A percentile compares a stretch with the other conserved stretches of the same genome.
phyloP scores from a whole-genome alignment of 2,113 vertebrate genomes.

The Benitochromis conjunctus region DNA sequence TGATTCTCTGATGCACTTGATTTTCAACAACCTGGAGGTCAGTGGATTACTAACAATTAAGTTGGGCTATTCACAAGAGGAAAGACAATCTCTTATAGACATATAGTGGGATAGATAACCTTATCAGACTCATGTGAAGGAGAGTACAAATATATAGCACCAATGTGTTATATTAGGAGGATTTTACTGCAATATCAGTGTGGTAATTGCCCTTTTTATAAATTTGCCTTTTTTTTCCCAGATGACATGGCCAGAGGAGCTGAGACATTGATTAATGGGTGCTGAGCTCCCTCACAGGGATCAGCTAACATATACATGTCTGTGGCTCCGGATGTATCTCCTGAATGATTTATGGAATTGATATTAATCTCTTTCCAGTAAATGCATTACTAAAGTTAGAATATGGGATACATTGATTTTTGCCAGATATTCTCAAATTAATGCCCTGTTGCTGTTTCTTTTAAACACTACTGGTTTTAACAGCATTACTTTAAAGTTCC shows the following conservation, averaged over 20 bases:
- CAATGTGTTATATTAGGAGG: neutral
- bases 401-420: constrained; percentile 82
- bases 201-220: constrained; percentile 54
- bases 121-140: neutral
- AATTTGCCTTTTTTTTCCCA: constrained; percentile 65
- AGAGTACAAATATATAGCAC: neutral
- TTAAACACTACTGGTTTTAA: constrained; percentile 70
- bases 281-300: constrained; percentile 77
- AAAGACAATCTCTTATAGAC: neutral
- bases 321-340: constrained; percentile 82
- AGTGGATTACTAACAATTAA: neutral
- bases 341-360: constrained; percentile 98
- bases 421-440: constrained; percentile 84
- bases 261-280: constrained; percentile 85
- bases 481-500: neutral
- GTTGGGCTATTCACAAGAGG: neutral
- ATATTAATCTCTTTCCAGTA: constrained; percentile 97
- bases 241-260: constrained; percentile 72
- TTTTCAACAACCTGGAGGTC: neutral
- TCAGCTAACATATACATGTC: constrained; percentile 86
- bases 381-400: constrained; percentile 91
- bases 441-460: constrained; percentile 83
- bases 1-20: neutral
- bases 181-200: constrained; percentile 22
- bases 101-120: neutral